Evolutionary conservation across 1,140 invertebrate species (phyloP), one percentile per base, ranked within the genome.

Genomic region (Pararge aegeria): DNA sequence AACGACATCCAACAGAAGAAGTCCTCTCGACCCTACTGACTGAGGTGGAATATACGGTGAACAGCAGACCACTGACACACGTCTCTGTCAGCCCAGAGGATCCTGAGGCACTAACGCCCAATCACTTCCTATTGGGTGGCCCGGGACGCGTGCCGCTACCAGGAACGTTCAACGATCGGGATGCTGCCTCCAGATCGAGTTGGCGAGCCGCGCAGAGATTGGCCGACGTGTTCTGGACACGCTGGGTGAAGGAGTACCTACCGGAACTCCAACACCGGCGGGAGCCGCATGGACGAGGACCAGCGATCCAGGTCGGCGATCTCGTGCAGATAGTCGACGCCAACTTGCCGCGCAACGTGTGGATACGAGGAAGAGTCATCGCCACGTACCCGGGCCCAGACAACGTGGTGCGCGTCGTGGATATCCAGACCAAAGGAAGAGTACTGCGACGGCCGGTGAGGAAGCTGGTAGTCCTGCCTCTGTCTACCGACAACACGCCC

Each of bases 41-140:
- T 7, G 46, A 49, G 12, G 46, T 29, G 12, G 46, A 49, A 16
- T n/a, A 49, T 10, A 49, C 7, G 6, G 21, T 49, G 0, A 49
- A 49, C 9, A 6, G 10, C 1, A 2, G 46, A 5, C 46, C 38
- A 9, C 38, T 42, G 6, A 42, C 38, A 18, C 38, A 42, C 18
- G 13, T 42, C 1, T 16, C 13, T 7, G 13, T 15, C 5, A 10
- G 10, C 10, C 13, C 38, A 18, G 38, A 16, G 0, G 38, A 42
- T 10, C 3, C n/a, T 5, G 38, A 42, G 10, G 13, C 13, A 4
- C 13, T 42, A 15, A 42, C 38, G 5, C 38, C 38, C 1, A 42
- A 42, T 5, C 72, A 85, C 21, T 78, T 81, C 42, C 20, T 89
- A n/a, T 66, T 83, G 16, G 78, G 75, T 0, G 48, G 51, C 2